phyloP scores from a whole-genome alignment of 2,113 vertebrate species.

The Cathartes aura region DNA sequence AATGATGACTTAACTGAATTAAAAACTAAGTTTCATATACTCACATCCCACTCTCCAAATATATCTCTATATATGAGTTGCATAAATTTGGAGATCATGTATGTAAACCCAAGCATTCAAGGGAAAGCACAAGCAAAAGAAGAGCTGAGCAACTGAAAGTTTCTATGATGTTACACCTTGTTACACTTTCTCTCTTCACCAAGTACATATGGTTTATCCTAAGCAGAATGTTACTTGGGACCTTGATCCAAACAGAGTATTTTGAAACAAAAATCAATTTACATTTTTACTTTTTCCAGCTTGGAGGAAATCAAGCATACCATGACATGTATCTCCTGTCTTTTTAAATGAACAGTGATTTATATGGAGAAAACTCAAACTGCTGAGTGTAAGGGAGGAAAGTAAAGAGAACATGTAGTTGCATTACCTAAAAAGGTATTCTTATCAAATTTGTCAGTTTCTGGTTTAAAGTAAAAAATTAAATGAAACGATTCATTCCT shows the following conservation, averaged over 20 bases:
- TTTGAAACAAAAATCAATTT: constrained; percentile 25
- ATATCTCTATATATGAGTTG: background rate
- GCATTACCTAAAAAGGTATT: constrained; percentile 34
- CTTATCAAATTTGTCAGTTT: constrained; percentile 21
- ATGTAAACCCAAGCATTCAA: background rate
- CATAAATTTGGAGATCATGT: background rate
- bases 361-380: constrained; percentile 44
- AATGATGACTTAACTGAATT: background rate
- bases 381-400: constrained; percentile 42
- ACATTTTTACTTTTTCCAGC: constrained; percentile 1
- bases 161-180: background rate
- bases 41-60: constrained; percentile 34
- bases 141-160: background rate
- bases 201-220: background rate
- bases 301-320: constrained; percentile 45
- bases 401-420: constrained; percentile 22
- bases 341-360: constrained; percentile 61
- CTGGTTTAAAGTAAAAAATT: constrained; percentile 45
- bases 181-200: background rate
- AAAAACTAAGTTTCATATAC: background rate
- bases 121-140: background rate
- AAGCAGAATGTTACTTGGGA: background rate
- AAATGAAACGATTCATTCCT: constrained; percentile 13
- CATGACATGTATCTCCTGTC: background rate
- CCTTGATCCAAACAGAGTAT: background rate